These are phyloP conservation scores for Marronus borbonicus DNA, from an alignment of 2,888 invertebrate species.

Conservation along the genomic window DNA sequence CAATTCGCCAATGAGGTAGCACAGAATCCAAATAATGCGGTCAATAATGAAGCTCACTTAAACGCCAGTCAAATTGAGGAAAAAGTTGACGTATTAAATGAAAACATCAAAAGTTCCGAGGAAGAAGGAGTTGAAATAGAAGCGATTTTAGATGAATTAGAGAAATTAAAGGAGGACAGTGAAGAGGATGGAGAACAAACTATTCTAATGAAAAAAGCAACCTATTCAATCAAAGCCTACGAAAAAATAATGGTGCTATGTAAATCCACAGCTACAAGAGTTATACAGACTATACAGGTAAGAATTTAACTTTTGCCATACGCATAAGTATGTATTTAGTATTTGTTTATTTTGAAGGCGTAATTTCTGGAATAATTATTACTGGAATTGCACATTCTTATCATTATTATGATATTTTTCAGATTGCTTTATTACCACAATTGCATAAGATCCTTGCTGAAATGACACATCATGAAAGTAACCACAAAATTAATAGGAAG, in stretches of 20 bases:
- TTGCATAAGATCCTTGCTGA: conserved; percentile 82
- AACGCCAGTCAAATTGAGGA: conserved; percentile 17
- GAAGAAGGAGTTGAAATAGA: conserved; percentile 60
- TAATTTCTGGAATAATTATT: too few relatives aligned
- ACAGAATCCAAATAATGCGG: conserved; percentile 67
- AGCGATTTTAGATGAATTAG: conserved; percentile 52
- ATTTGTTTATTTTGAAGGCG: too few relatives aligned
- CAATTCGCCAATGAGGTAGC: conserved; percentile 57
- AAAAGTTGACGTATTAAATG: conserved; percentile 60
- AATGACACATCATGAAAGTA: conserved; percentile 81
- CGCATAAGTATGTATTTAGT: too few relatives aligned
- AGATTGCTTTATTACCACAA: conserved; percentile 83
- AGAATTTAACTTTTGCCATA: conserved; percentile 38
- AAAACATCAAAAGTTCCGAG: conserved; percentile 48
- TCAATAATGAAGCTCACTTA: conserved; percentile 61
- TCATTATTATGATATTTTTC: conserved; percentile 67
- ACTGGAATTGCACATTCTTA: too few relatives aligned
- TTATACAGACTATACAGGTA: conserved; percentile 73
- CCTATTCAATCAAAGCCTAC: conserved; percentile 57
- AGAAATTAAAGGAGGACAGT: conserved; percentile 56
- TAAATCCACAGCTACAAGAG: conserved; percentile 82
- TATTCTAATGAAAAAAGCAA: conserved; percentile 51
- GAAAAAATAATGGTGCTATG: conserved; percentile 72
- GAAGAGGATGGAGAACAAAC: conserved; percentile 62
- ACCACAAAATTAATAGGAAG: conserved; percentile 85